Evolutionary conservation across 2,113 vertebrate species (phyloP).

Genomic region (Cyrtonyx montezumae): DNA sequence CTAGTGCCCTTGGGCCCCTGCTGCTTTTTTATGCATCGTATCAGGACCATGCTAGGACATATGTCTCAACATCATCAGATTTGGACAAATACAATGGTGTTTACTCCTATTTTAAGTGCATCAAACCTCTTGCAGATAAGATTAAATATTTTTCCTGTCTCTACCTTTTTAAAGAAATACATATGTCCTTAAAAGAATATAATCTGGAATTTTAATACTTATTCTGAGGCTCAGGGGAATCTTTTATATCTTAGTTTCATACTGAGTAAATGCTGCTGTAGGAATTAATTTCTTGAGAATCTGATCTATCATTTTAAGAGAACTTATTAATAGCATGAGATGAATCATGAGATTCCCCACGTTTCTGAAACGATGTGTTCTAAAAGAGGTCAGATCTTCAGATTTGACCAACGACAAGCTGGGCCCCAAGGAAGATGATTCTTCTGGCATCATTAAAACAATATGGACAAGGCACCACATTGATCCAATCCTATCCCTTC

Average conservation of each 20-base stretch:
- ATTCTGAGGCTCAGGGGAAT: not conserved
- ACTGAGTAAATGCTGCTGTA: not conserved
- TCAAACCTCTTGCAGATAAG: not conserved
- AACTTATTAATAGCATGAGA: not conserved
- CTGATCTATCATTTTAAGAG: not conserved
- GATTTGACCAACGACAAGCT: not conserved
- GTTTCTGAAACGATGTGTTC: not conserved
- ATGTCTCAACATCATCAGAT: not conserved
- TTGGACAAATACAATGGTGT: not conserved
- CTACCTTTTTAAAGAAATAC: not conserved
- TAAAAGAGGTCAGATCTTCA: not conserved
- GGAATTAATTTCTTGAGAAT: not conserved
- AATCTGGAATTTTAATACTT: not conserved
- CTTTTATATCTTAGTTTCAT: not conserved
- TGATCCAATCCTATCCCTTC: not conserved
- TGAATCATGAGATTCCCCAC: fast-evolving
- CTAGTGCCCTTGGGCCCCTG: not conserved
- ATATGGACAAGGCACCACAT: not conserved
- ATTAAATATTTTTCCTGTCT: not conserved
- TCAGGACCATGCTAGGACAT: not conserved
- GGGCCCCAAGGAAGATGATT: not conserved
- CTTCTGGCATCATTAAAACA: not conserved
- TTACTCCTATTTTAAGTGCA: not conserved
- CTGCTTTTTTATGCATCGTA: fast-evolving
- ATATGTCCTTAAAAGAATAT: not conserved